Base-by-base conservation (phyloP, 2,888 invertebrate species). In the Falcaria lacertinaria region DNA sequence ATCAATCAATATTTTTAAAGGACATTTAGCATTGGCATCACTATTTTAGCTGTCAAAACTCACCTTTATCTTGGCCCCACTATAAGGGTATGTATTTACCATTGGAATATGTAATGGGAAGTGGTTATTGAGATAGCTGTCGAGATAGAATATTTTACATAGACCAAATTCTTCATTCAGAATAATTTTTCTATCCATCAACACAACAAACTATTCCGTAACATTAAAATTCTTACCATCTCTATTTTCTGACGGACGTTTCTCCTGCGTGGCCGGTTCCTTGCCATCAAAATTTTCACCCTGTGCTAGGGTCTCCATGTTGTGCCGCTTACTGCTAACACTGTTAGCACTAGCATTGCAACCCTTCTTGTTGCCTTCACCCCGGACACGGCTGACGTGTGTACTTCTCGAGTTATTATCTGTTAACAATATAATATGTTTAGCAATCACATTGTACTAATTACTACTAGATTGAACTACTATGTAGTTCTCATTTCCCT, bases 401-500 rank as follows among this genome's bases (percentile, higher is more conserved):
- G 80, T 59, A 56, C 72, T 71, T 80, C 81, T 85, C 63, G 75
- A 69, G 74, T 79, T 82, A 72, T 63, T 74, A 77, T 83, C 85
- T 82, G 73, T 64, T 54, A 41, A 57, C 42, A 57, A 57, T 48
- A 52, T 49, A 54, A 43, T 34, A 15, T 41, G 45, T 49, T 47
- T 11, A 19, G 22, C 22, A 37, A 11, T 22, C 11, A 15, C 0
- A 3, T 28, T 28, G 3, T 28, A 11, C 8, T 11, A 3, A 3
- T 11, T 11, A 97, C 74, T 97, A 96, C 70, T 97, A 0, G 97
- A 96, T 0, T 97, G 97, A 34, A 96, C 92, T 36, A 96, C 92
- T 75, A 98, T 98, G 80, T 98, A 98, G n/a, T 98, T 96, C 78
- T 98, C n/a, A n/a, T n/a, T n/a, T n/a, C n/a, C n/a, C n/a, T n/a